Conservation (phyloP, 2,797 vertebrate genomes). For the Trachops cirrhosus region DNA sequence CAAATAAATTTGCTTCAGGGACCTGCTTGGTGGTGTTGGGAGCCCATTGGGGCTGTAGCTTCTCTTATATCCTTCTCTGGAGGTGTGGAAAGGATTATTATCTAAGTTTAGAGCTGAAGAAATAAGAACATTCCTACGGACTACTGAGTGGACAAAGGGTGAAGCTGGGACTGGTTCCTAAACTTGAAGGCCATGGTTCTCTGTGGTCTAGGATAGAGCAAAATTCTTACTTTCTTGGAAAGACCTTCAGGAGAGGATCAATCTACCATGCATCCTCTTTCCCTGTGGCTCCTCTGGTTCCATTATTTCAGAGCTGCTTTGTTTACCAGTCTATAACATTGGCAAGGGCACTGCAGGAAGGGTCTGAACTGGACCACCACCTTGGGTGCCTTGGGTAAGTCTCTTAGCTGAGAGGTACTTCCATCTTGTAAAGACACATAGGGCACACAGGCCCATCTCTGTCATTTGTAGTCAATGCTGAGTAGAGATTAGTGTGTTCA, state of each 20-base stretch:
- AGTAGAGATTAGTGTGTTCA: not conserved
- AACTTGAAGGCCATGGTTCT: not conserved
- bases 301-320: not conserved
- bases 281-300: not conserved
- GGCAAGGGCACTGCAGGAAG: not conserved
- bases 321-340: too few species aligned
- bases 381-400: not conserved
- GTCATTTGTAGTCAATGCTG: not conserved
- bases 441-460: not conserved
- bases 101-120: not conserved
- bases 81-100: not conserved
- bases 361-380: not conserved
- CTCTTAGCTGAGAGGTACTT: not conserved
- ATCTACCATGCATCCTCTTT: fast-evolving
- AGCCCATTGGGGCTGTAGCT: fast-evolving
- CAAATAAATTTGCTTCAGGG: not conserved
- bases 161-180: not conserved
- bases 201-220: not conserved
- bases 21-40: not conserved
- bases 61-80: not conserved
- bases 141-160: too few species aligned
- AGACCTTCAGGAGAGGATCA: not conserved
- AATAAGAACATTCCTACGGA: not conserved
- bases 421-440: not conserved
- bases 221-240: not conserved